These are phyloP conservation scores for Piaya cayana DNA, from an alignment of 2,113 vertebrate genomes.

Conservation along the genomic window DNA sequence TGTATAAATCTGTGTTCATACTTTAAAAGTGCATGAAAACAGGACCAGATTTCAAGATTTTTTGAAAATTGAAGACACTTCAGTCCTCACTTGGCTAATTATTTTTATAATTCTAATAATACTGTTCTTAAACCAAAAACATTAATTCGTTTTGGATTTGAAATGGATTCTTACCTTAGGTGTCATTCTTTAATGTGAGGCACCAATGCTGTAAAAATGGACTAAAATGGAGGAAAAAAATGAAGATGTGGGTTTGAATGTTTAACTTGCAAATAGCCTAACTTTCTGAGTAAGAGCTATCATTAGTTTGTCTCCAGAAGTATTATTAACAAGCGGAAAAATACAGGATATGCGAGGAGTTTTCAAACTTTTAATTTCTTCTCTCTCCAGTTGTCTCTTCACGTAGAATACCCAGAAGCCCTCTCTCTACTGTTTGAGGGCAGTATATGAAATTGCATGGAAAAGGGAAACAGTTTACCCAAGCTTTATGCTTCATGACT, in stretches of 20 bases:
- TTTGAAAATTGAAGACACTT: not conserved
- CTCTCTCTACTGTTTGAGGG: conserved; percentile 5
- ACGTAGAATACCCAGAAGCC: conserved; percentile 51
- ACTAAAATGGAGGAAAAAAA: not conserved
- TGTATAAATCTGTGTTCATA: not conserved
- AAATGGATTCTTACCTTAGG: not conserved
- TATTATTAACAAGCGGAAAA: conserved; percentile 42
- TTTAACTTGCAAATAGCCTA: not conserved
- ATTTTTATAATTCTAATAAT: not conserved
- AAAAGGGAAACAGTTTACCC: conserved; percentile 49
- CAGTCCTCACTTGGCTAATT: not conserved
- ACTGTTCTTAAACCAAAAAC: not conserved
- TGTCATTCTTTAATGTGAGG: not conserved
- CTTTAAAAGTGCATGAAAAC: not conserved
- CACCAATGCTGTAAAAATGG: not conserved
- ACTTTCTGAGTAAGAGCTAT: conserved; percentile 38
- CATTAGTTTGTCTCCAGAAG: conserved; percentile 48
- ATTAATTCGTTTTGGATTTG: not conserved
- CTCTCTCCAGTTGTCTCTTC: conserved; percentile 21
- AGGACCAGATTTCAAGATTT: not conserved
- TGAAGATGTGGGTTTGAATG: conserved; percentile 33
- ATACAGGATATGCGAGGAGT: conserved; percentile 11
- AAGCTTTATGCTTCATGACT: conserved; percentile 19
- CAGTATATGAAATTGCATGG: conserved; percentile 16
- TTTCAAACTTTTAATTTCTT: conserved; percentile 54